Evolutionary conservation across 2,888 invertebrate species (phyloP).

Genomic region (Hoplodrina blanda): DNA sequence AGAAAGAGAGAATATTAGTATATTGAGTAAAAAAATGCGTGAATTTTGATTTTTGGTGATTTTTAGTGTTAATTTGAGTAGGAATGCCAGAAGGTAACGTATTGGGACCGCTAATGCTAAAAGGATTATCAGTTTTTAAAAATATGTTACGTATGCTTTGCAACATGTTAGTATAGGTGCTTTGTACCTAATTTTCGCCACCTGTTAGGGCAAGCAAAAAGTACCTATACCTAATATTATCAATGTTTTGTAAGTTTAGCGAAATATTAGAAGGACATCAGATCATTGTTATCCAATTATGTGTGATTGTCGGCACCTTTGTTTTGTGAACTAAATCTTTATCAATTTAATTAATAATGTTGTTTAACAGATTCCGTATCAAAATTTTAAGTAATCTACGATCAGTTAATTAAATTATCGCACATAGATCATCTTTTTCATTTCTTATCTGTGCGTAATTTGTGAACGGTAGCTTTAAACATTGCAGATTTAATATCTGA

Average conservation of each 20-base stretch:
- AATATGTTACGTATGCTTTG: neutral
- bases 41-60: neutral
- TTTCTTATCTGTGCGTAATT: constrained; percentile 38
- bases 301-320: constrained; percentile 41
- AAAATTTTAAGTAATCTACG: constrained; percentile 51
- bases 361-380: constrained; percentile 61
- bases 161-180: neutral
- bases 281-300: constrained; percentile 50
- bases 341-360: constrained; percentile 64
- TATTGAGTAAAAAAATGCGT: neutral
- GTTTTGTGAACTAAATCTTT: constrained; percentile 34
- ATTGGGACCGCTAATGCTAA: neutral
- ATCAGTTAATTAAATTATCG: constrained; percentile 60
- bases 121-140: neutral
- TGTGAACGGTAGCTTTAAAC: constrained; percentile 55
- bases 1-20: neutral
- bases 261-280: constrained; percentile 37
- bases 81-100: constrained; percentile 17
- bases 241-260: constrained; percentile 13
- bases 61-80: neutral
- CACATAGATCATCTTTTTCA: constrained; percentile 44
- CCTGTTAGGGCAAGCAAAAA: no score
- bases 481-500: constrained; percentile 48
- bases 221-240: constrained; percentile 7
- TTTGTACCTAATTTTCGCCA: neutral